Base-by-base conservation (phyloP, 2,113 vertebrate genomes). In the Ammodytes dubius region DNA sequence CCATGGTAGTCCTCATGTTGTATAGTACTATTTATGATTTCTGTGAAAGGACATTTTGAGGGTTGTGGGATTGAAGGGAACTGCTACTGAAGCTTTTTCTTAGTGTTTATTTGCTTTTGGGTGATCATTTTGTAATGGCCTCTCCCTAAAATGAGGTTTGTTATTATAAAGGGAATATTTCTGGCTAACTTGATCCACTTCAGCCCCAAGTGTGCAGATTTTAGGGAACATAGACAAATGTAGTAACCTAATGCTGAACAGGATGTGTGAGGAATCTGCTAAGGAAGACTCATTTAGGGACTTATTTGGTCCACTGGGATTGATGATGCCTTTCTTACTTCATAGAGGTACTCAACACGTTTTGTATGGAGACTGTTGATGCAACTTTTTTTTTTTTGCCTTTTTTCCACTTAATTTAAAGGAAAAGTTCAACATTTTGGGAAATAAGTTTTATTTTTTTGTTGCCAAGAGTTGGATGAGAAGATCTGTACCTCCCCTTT, bases 121-220 rank as follows among this genome's bases (percentile, higher is more conserved):
- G 74, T 17, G 42, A 14, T 60, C 39, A 37, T 78, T 70, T 86
- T 76, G 27, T 75, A 49, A 63, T 49, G 58, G 79, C 79, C 27
- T 71, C 12, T 3, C 65, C 58, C 19, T 40, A 64, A 43, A 27
- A 15, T 67, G 8, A 64, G 58, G 67, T 74, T 68, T 77, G 57
- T 56, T 61, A 80, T n/a, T 77, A 68, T 49, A 85, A 94, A 94
- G 91, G 91, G 92, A 93, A 90, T 80, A 35, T 73, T 58, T 83
- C 69, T 75, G 65, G 40, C 57, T 65, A 39, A 74, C 42, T 79
- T 56, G n/a, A 79, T 72, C 78, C 5, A 13, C 17, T 12, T 71
- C 11, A 42, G 43, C 39, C 5, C 27, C n/a, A 67, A 40, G 53
- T 49, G 15, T 59, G 54, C 40, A 27, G 45, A 66, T 82, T 78